Evolutionary conservation across 2,888 invertebrate genomes (phyloP).

Genomic region (Psococerastis gibbosa): DNA sequence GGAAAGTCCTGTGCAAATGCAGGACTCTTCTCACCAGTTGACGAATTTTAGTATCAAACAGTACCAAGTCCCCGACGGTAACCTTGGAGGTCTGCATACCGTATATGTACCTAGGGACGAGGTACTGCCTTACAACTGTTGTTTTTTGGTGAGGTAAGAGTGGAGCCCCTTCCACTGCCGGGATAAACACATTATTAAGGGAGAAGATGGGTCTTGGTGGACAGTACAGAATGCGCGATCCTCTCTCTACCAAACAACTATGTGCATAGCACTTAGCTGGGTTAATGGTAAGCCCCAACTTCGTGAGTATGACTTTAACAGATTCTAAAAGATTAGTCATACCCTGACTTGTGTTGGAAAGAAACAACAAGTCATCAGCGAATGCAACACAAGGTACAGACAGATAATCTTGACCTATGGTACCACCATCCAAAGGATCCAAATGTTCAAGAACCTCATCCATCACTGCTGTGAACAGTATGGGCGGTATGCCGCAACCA

Average conservation of each 20-base stretch:
- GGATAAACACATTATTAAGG: neutral
- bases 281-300: slow-evolving; percentile 5
- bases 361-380: slow-evolving; percentile 17
- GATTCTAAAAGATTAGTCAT: neutral
- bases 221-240: neutral
- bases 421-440: slow-evolving; percentile 8
- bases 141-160: slow-evolving; percentile 12
- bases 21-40: no score
- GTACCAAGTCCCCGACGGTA: no score
- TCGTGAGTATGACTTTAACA: neutral
- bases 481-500: slow-evolving; percentile 15
- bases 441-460: slow-evolving; percentile 10
- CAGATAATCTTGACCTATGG: neutral
- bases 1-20: no score
- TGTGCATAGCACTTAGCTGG: neutral
- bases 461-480: slow-evolving; percentile 15
- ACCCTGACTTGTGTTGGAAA: slow-evolving; percentile 15
- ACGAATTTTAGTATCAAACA: no score
- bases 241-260: neutral
- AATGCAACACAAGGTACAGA: slow-evolving; percentile 6
- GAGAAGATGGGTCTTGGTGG: neutral
- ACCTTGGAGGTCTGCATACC: slow-evolving; percentile 3
- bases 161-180: slow-evolving; percentile 5
- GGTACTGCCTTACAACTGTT: slow-evolving; percentile 4
- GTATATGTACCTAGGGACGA: slow-evolving; percentile 10